Evolutionary conservation across 2,888 invertebrate species (phyloP), one percentile per base, ranked within the genome.

Genomic region (Muschampia plurimacula): DNA sequence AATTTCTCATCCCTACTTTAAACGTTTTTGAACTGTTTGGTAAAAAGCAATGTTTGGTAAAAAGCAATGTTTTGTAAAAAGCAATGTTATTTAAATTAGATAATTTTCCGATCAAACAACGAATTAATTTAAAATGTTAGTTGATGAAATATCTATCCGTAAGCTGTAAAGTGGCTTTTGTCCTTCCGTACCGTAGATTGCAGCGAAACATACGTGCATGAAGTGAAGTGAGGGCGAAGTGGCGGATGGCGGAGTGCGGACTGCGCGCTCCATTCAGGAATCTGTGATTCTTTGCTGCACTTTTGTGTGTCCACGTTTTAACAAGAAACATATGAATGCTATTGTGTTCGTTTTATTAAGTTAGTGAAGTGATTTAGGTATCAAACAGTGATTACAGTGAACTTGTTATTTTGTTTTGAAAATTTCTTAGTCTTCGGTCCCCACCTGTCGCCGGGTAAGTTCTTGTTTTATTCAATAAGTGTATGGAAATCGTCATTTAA

Each of bases 371-470:
- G 78, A 73, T 74, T 49, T 66, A 78, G 78, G 55, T 22, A 22
- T 22, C 22, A 22, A 67, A 57, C 67, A 13, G 81, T 83, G 80
- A 76, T 46, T 39, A 28, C 67, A 4, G 81, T 83, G 80, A 76
- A 75, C 77, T 66, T 73, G 69, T 75, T 75, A 57, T 75, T 74
- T 76, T 79, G 65, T 46, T 64, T 70, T 65, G 57, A 32, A 65
- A 57, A 28, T 82, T 84, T 81, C 79, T 77, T 80, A 77, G 77
- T 13, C 64, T 57, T 55, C 67, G 66, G 67, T 74, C 65, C 79
- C 78, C 89, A 91, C 89, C 89, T 89, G 90, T 90, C 88, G 88
- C 89, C 90, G 86, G 91, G 92, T 91, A 86, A 85, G 91, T 87
- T 74, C 77, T 81, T 81, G 78, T 81, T 80, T 83, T 78, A 74